Evolutionary conservation across 2,888 invertebrate genomes (phyloP).

Genomic region (Gandaritis pyraliata): DNA sequence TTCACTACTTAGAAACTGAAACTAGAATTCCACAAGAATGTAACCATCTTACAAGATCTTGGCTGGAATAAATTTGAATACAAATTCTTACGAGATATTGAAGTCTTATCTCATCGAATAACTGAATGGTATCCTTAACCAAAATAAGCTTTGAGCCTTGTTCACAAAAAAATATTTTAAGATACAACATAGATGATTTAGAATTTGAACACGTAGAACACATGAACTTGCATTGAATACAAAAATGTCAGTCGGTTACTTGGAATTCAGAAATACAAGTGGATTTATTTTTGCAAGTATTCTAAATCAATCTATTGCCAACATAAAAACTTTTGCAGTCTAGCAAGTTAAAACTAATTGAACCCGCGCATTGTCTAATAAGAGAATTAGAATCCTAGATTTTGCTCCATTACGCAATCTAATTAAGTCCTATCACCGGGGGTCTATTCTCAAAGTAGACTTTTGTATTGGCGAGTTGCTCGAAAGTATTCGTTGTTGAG

Average conservation of each 20-base stretch:
- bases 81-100: constrained; percentile 47
- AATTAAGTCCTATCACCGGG: constrained; percentile 37
- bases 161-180: constrained; percentile 31
- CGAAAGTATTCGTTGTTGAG: constrained; percentile 46
- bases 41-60: constrained; percentile 49
- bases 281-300: not conserved
- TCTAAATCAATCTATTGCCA: too few relatives aligned
- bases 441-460: constrained; percentile 42
- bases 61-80: constrained; percentile 60
- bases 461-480: constrained; percentile 5
- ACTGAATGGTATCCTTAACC: constrained; percentile 42
- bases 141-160: constrained; percentile 35
- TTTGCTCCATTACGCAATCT: constrained; percentile 20
- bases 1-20: constrained; percentile 39
- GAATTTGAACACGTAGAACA: constrained; percentile 30
- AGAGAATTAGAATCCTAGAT: constrained; percentile 12
- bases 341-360: not conserved
- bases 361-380: constrained; percentile 9
- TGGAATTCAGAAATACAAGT: not conserved
- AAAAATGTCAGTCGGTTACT: constrained; percentile 20
- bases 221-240: constrained; percentile 26
- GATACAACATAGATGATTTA: constrained; percentile 35
- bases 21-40: constrained; percentile 23
- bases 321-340: too few relatives aligned
- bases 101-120: constrained; percentile 49